phyloP scores from a whole-genome alignment of 2,797 vertebrate genomes.

The Podargus strigoides region DNA sequence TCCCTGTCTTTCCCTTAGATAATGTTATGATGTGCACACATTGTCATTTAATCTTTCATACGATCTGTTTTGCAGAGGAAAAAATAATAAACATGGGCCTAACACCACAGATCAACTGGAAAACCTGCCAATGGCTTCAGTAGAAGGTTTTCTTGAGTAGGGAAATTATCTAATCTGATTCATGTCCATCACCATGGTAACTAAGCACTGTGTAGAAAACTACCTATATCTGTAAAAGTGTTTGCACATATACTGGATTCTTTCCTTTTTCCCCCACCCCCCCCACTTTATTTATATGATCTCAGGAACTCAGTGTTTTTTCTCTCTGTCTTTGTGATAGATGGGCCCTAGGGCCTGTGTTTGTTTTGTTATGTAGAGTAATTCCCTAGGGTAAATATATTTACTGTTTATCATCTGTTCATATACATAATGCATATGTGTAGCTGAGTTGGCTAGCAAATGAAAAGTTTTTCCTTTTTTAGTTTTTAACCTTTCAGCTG shows the following conservation, averaged over 20 bases:
- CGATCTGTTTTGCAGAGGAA: neutral
- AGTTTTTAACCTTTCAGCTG: neutral
- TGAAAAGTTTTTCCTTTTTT: neutral
- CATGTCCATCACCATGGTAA: constrained; percentile 7
- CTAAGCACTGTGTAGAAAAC: neutral
- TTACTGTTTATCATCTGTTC: neutral
- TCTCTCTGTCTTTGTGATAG: neutral
- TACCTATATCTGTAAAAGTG: neutral
- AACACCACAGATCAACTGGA: neutral
- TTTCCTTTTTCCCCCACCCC: neutral
- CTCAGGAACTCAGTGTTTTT: neutral
- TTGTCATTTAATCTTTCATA: neutral
- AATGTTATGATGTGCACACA: neutral
- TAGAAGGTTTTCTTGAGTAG: neutral
- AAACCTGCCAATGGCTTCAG: neutral
- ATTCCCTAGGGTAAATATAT: neutral
- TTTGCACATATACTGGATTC: neutral
- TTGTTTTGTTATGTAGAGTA: neutral
- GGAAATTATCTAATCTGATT: constrained; percentile 4
- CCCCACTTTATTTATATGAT: neutral
- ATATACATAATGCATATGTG: neutral
- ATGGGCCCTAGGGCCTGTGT: neutral
- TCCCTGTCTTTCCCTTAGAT: neutral
- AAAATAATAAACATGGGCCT: neutral
- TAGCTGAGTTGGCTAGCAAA: neutral